These are phyloP conservation scores for Pelvicachromis taeniatus DNA, from an alignment of 2,113 vertebrate genomes.

Conservation along the genomic window DNA sequence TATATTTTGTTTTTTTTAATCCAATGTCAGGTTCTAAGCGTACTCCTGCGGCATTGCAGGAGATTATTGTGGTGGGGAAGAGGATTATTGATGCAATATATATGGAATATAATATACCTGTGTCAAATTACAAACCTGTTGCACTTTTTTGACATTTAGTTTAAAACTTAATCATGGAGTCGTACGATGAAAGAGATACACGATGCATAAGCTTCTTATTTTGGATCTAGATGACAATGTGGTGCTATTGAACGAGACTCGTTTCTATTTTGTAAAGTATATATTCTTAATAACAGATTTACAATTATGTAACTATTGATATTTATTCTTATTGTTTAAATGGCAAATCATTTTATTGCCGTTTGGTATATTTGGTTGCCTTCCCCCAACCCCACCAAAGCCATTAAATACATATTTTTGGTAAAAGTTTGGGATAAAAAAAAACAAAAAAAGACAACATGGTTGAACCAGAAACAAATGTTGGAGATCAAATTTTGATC, in stretches of 20 bases:
- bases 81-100: conserved; percentile 36
- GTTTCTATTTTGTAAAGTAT: conserved; percentile 48
- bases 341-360: background rate
- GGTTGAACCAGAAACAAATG: background rate
- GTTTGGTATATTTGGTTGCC: background rate
- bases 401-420: background rate
- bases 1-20: background rate
- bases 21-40: background rate
- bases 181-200: conserved; percentile 14
- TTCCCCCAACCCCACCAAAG: background rate
- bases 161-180: conserved; percentile 26
- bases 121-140: conserved; percentile 58
- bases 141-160: conserved; percentile 68
- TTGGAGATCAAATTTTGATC: background rate
- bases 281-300: conserved; percentile 44
- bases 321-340: conserved; percentile 49
- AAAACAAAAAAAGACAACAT: background rate
- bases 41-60: background rate
- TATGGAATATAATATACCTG: conserved; percentile 65
- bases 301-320: conserved; percentile 43
- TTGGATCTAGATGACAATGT: conserved; percentile 28
- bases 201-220: conserved; percentile 58
- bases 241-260: conserved; percentile 59
- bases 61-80: background rate
- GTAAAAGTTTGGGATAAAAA: background rate